Evolutionary conservation across 2,113 vertebrate species (phyloP), one percentile per base, ranked within the genome.

Genomic region (Chionis minor): DNA sequence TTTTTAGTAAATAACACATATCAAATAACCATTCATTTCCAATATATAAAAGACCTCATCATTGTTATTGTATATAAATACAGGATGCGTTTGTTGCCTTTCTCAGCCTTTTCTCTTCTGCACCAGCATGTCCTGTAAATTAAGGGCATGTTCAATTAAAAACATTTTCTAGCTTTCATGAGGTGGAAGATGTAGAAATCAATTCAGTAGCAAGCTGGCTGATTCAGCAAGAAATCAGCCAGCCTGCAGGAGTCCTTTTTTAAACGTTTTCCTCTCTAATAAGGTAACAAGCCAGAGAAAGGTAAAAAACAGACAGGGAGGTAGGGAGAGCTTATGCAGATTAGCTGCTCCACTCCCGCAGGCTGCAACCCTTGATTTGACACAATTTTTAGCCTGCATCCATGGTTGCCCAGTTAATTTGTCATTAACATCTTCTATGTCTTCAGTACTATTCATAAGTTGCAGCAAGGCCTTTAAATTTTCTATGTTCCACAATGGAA

Each of bases 191-290:
- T 49, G 35, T 28, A 92, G 88, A 96, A 96, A 97, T 88, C 69
- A 85, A 92, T 95, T 93, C 85, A 52, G 32, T 28, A 87, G 42
- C 62, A 84, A 94, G 28, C n/a, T 88, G 85, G 84, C 93, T 95
- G 96, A 97, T 79, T 97, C 96, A 97, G 95, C 87, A 88, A 92
- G 82, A 82, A 78, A 78, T 33, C 65, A 85, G 6, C 20, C 72
- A 69, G 22, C 20, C 67, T 58, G n/a, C 77, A 82, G 44, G 58
- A 94, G 32, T 63, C 56, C 21, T 47, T 93, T 88, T 90, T 82
- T 12, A 92, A 97, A 95, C 74, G 54, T 91, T 94, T 97, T 95
- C 58, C 74, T 90, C 82, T 92, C 78, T 95, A 96, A 84, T 81
- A 92, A 95, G 45, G 84, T 70, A 92, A 72, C 28, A 85, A 93